Evolutionary conservation across 2,113 vertebrate species (phyloP).

Genomic region (Rhinogobius similis): DNA sequence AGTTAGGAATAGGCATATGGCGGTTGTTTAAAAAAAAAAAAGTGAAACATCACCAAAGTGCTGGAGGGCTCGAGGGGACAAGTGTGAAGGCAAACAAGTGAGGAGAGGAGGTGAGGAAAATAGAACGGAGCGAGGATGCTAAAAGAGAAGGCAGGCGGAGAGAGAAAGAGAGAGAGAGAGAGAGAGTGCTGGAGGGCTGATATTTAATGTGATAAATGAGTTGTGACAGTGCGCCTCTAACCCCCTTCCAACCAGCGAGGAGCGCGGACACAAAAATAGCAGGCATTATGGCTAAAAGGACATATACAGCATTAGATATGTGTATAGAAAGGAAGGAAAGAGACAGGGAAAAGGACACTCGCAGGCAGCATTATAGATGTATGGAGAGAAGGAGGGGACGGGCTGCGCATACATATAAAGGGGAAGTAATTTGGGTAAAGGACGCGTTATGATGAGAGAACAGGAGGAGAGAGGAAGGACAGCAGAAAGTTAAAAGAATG

Average conservation of each 20-base stretch:
- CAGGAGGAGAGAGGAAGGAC: constrained; percentile 11
- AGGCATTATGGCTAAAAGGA: constrained; percentile 70
- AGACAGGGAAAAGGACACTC: constrained; percentile 45
- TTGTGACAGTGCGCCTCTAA: constrained; percentile 79
- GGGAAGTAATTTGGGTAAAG: constrained; percentile 58
- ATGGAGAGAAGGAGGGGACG: constrained; percentile 47
- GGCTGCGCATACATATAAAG: constrained; percentile 55
- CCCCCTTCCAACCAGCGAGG: constrained; percentile 74
- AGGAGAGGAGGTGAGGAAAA: constrained; percentile 57
- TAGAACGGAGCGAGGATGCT: constrained; percentile 40
- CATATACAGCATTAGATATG: constrained; percentile 63
- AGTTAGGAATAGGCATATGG: constrained; percentile 68
- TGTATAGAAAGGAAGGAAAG: constrained; percentile 46
- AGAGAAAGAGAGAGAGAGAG: constrained; percentile 38
- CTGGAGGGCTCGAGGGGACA: constrained; percentile 57
- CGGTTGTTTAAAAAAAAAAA: constrained; percentile 70
- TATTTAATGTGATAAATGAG: constrained; percentile 85
- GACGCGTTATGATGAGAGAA: constrained; percentile 46
- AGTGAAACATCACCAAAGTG: constrained; percentile 66
- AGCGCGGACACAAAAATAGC: constrained; percentile 77
- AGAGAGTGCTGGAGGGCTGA: constrained; percentile 74
- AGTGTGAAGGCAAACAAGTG: constrained; percentile 45
- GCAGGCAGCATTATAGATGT: constrained; percentile 53
- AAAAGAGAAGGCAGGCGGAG: constrained; percentile 32
- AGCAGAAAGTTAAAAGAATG: not conserved